Evolutionary conservation across 2,797 vertebrate species (phyloP), one percentile per base, ranked within the genome.

Genomic region (Salmo trutta): DNA sequence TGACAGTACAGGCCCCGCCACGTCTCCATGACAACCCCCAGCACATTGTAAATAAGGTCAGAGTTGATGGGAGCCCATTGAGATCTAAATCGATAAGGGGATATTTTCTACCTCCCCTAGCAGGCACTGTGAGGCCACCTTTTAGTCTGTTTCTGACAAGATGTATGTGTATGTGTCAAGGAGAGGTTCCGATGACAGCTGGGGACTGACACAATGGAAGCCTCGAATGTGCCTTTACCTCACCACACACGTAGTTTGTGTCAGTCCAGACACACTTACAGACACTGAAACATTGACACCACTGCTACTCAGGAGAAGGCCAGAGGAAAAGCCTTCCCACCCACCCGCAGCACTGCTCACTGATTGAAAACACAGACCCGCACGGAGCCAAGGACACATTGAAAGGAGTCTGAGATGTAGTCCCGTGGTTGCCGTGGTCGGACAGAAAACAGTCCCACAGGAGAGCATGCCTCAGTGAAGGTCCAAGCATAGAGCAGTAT

Each of bases 1-100:
- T 71, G 77, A 77, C 59, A 81, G 71, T 62, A 53, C 51, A 53
- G 31, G 53, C 36, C 4, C 8, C 12, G 36, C 16, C 2, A 1
- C 15, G 29, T 81, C 77, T 27, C 77, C 59, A 84, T 56, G 77
- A 79, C 77, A 76, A 78, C 79, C 21, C 15, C 66, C 19, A 62
- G 7, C 73, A 53, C 68, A 70, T 71, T 41, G 29, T 74, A 79
- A 75, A 77, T 75, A 78, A 51, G 51, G 53, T 14, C 2, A 19
- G 56, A 70, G 62, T 54, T 27, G 31, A 31, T 24, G 24, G 62
- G 21, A 67, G 27, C 16, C 51, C 51, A 62, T 74, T 33, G 3
- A 56, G 66, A 65, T 54, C 24, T 59, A 73, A 64, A 47, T 67
- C 70, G 73, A 51, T 31, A 24, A 19, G 4, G 19, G 65, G 64